Percentiles rank a stretch among this genome's conserved stretches.
Conservation (phyloP, 2,888 invertebrate species). For the Agapostemon virescens region DNA sequence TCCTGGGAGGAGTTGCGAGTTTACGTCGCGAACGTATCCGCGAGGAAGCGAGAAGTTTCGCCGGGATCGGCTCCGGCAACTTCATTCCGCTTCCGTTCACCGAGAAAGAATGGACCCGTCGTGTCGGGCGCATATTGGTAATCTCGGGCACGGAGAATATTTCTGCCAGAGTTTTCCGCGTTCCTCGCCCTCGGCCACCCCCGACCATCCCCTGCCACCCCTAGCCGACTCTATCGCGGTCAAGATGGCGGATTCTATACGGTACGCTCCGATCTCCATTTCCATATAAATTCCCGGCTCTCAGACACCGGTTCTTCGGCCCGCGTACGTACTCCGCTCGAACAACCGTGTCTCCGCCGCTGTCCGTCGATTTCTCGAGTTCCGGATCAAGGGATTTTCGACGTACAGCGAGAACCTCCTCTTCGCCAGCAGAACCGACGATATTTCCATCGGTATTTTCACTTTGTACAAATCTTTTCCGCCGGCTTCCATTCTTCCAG, state of each 20-base stretch:
- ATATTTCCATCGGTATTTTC: neutral
- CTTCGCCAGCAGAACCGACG: neutral
- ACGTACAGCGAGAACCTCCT: neutral
- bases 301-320: constrained; percentile 8
- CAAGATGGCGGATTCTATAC: constrained; percentile 70
- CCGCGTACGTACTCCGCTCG: neutral
- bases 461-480: neutral
- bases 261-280: constrained; percentile 58
- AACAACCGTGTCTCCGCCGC: neutral
- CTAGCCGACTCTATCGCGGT: constrained; percentile 72
- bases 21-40: neutral
- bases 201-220: constrained; percentile 1
- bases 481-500: neutral
- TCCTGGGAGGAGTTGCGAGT: neutral
- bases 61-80: constrained; percentile 51
- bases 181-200: constrained; percentile 30
- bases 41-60: constrained; percentile 55
- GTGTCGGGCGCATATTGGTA: constrained; percentile 74
- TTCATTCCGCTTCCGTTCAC: constrained; percentile 52
- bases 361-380: neutral
- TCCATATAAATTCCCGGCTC: constrained; percentile 72
- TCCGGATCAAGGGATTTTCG: neutral
- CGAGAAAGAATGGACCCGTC: constrained; percentile 61
- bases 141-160: constrained; percentile 73
- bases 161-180: constrained; percentile 58